phyloP scores from a whole-genome alignment of 2,113 vertebrate species.

The Indicator indicator region DNA sequence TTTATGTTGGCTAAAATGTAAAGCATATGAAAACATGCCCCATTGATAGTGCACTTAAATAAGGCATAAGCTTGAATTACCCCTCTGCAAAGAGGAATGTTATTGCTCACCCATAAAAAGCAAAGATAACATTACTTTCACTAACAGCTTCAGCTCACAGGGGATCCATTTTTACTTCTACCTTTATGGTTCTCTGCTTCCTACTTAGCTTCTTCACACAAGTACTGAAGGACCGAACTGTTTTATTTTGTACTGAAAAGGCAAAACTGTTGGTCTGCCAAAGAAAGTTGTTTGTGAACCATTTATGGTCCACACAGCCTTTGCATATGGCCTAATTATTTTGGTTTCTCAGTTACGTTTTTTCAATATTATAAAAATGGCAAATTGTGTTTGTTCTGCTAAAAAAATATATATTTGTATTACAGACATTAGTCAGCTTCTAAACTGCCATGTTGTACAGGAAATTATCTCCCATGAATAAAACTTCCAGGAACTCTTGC shows the following conservation, averaged over 20 bases:
- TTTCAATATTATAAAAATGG: neutral
- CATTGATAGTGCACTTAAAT: neutral
- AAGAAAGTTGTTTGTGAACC: neutral
- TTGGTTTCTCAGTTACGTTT: neutral
- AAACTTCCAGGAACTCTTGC: neutral
- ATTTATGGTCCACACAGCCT: neutral
- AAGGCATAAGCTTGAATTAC: neutral
- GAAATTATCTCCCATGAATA: neutral
- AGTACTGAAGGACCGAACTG: neutral
- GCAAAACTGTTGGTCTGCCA: neutral
- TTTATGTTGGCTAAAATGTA: neutral
- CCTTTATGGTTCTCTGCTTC: constrained; percentile 11
- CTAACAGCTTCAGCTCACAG: constrained; percentile 31
- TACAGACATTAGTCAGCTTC: neutral
- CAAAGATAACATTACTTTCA: constrained; percentile 46
- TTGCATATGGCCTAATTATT: neutral
- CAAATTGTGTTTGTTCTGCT: neutral
- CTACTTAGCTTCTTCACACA: neutral
- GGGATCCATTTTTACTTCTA: constrained; percentile 14
- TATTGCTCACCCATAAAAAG: constrained; percentile 22
- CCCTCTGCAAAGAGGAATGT: constrained; percentile 25
- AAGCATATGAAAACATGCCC: constrained; percentile 7
- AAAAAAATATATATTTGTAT: neutral
- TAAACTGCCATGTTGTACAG: neutral
- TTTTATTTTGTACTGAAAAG: neutral